Conservation (phyloP, 1,140 invertebrate genomes). For the Philotrypesis tridentata region DNA sequence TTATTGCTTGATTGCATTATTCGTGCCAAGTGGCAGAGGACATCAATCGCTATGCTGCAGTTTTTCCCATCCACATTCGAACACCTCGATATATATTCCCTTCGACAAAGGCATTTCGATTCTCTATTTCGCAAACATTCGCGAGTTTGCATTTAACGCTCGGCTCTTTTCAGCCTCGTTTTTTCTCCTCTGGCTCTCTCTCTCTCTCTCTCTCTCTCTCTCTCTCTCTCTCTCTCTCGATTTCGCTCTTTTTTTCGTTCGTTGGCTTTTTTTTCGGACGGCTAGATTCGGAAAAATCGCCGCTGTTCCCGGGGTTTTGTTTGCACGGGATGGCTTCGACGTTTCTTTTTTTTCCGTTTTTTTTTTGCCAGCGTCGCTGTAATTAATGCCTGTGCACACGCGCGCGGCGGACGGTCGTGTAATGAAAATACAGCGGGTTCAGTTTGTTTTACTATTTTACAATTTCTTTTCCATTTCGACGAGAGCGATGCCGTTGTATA, state of each 20-base stretch:
- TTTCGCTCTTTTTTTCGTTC: neutral
- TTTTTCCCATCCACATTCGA: too few relatives aligned
- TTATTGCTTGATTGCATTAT: slow-evolving; percentile 71
- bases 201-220: neutral
- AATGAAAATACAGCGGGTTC: neutral
- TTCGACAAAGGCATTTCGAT: slow-evolving; percentile 56
- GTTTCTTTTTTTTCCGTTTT: neutral
- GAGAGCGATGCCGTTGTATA: neutral
- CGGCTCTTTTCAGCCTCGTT: neutral
- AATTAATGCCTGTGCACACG: slow-evolving; percentile 25
- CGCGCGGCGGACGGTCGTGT: neutral
- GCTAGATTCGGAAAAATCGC: slow-evolving; percentile 1
- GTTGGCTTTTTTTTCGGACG: neutral
- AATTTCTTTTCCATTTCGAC: neutral
- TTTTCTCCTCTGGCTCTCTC: slow-evolving; percentile 1
- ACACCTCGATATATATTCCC: slow-evolving; percentile 49
- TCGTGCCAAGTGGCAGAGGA: slow-evolving; percentile 62
- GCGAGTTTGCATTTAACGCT: neutral
- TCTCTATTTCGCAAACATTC: slow-evolving; percentile 35
- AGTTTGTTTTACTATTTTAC: neutral
- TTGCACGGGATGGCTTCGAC: neutral
- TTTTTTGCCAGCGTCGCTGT: neutral
- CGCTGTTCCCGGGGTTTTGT: neutral
- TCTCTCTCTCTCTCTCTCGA: neutral
- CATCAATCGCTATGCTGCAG: slow-evolving; percentile 63